Evolutionary conservation across 2,888 invertebrate species (phyloP).

Genomic region (Drosophila phalerata): DNA sequence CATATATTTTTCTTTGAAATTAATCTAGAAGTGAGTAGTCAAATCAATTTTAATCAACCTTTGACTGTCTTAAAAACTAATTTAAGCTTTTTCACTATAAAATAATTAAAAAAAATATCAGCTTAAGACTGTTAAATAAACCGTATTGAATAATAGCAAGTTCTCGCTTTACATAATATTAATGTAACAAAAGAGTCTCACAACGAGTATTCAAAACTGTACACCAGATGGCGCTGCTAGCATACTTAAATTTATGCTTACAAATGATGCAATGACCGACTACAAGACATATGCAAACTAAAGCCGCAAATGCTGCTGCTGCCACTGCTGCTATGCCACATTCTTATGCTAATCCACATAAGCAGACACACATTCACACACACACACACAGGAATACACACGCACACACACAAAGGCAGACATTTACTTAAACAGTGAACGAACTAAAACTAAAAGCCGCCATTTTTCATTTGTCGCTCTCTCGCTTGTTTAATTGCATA

Average conservation of each 20-base stretch:
- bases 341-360: slow-evolving; percentile 53
- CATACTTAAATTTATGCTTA: slow-evolving; percentile 1
- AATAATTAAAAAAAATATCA: not conserved
- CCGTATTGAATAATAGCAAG: not conserved
- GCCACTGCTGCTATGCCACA: slow-evolving; percentile 31
- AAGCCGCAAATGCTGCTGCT: slow-evolving; percentile 34
- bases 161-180: not conserved
- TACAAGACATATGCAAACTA: slow-evolving; percentile 29
- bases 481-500: slow-evolving; percentile 68
- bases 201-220: not conserved
- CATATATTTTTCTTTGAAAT: not conserved
- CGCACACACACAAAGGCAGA: slow-evolving; percentile 7
- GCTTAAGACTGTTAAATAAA: not conserved
- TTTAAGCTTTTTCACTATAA: not conserved
- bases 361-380: slow-evolving; percentile 27
- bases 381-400: slow-evolving; percentile 9
- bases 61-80: not conserved
- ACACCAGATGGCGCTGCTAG: slow-evolving; percentile 33
- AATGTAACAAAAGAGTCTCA: not conserved
- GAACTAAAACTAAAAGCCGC: slow-evolving; percentile 63
- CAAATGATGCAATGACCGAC: slow-evolving; percentile 38
- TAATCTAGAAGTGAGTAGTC: not conserved
- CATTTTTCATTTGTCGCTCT: slow-evolving; percentile 66
- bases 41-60: not conserved
- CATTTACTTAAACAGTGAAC: slow-evolving; percentile 9